Evolutionary conservation across 2,113 vertebrate genomes (phyloP).

Genomic region (Pithys albifrons): DNA sequence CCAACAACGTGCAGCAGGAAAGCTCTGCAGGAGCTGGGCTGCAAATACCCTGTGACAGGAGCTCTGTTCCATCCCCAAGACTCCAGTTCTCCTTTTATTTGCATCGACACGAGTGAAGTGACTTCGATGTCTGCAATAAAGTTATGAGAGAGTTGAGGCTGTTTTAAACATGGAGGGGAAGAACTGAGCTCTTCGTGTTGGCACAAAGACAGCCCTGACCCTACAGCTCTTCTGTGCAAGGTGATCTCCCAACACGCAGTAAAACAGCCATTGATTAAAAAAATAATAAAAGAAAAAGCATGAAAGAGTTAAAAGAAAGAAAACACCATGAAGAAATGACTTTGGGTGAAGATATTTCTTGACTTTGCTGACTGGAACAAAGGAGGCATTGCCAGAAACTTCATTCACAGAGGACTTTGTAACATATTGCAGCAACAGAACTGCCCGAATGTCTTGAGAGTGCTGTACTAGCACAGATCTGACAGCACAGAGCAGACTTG

Average conservation of each 20-base stretch:
- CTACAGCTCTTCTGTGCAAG: neutral
- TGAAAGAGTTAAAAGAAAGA: neutral
- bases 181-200: neutral
- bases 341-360: neutral
- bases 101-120: neutral
- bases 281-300: too few relatives aligned
- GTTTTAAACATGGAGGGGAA: neutral
- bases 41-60: fast-evolving
- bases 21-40: neutral
- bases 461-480: neutral
- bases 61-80: neutral
- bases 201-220: neutral
- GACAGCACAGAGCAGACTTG: neutral
- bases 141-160: neutral
- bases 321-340: neutral
- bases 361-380: neutral
- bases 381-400: neutral
- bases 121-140: neutral
- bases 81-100: neutral
- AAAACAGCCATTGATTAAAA: neutral
- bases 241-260: neutral
- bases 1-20: fast-evolving
- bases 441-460: neutral
- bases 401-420: neutral
- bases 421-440: neutral